phyloP scores from a whole-genome alignment of 1,140 invertebrate species.

The Pogonus chalceus region DNA sequence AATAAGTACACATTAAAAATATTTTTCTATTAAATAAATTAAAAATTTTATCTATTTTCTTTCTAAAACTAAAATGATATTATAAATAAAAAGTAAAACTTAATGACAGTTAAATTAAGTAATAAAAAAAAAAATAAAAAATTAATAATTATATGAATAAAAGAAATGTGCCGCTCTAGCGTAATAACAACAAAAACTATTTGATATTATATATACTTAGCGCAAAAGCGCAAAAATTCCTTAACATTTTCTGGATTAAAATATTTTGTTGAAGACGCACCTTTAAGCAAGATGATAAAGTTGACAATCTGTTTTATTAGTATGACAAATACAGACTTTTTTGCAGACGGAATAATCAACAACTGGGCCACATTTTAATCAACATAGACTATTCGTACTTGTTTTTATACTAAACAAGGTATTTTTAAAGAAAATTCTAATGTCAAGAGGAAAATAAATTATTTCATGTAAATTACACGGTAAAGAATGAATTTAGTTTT shows the following conservation, averaged over 20 bases:
- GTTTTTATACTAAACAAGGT: too few species aligned
- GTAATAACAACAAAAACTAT: not conserved
- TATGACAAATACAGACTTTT: slow-evolving; percentile 1
- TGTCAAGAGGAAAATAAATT: slow-evolving; percentile 6
- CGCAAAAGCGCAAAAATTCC: not conserved
- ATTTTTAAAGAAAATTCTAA: slow-evolving; percentile 4
- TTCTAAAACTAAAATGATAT: too few species aligned
- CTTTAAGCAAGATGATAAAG: not conserved
- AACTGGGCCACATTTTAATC: slow-evolving; percentile 3
- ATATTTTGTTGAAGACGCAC: not conserved
- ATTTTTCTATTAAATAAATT: too few species aligned
- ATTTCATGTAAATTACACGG: not conserved
- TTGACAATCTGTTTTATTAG: slow-evolving; percentile 1
- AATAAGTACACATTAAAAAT: too few species aligned
- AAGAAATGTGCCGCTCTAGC: not conserved
- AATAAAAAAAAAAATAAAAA: too few species aligned
- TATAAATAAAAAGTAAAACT: too few species aligned
- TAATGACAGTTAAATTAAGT: too few species aligned
- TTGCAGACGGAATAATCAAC: not conserved
- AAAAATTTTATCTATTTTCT: too few species aligned
- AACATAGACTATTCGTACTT: not conserved
- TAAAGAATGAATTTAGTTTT: slow-evolving; percentile 3
- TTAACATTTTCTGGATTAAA: slow-evolving; percentile 1
- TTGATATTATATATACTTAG: not conserved
- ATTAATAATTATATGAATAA: too few species aligned